These are phyloP conservation scores for Drosophila falleni DNA, from an alignment of 2,888 invertebrate genomes.

Conservation along the genomic window DNA sequence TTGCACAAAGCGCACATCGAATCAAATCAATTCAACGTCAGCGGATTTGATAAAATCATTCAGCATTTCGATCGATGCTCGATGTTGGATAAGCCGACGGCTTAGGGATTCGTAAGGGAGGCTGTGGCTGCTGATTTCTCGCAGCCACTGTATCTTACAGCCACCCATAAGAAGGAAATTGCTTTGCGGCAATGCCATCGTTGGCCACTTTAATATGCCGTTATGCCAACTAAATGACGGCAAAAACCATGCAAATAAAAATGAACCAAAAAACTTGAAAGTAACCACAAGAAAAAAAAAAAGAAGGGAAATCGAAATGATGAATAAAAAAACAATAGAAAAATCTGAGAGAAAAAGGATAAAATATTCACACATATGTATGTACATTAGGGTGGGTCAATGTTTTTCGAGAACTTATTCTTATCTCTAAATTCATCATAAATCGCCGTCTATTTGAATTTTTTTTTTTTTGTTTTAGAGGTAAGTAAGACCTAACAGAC, in stretches of 20 bases:
- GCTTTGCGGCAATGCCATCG: slow-evolving; percentile 47
- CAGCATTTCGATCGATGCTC: slow-evolving; percentile 40
- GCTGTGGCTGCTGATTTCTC: not conserved
- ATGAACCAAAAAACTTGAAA: slow-evolving; percentile 4
- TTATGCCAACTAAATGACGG: slow-evolving; percentile 50
- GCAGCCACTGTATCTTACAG: slow-evolving; percentile 5
- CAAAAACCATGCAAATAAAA: slow-evolving; percentile 31
- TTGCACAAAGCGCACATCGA: slow-evolving; percentile 75
- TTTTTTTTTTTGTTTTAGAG: too few species aligned
- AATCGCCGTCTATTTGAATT: too few species aligned
- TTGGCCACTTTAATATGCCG: slow-evolving; percentile 57
- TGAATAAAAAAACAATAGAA: slow-evolving; percentile 21
- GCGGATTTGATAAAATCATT: slow-evolving; percentile 74
- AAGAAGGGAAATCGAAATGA: slow-evolving; percentile 1
- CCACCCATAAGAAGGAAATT: slow-evolving; percentile 48
- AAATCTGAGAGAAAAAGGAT: slow-evolving; percentile 12
- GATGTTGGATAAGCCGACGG: slow-evolving; percentile 27
- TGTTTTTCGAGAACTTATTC: too few species aligned
- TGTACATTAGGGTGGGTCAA: too few species aligned
- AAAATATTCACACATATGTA: slow-evolving; percentile 48
- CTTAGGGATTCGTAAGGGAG: not conserved
- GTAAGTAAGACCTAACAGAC: too few species aligned
- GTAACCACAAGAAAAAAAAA: slow-evolving; percentile 6
- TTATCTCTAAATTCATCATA: too few species aligned
- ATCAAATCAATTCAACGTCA: slow-evolving; percentile 74